A percentile compares a stretch with the other conserved stretches of the same genome.
These are phyloP conservation scores for Laticauda colubrina DNA, from an alignment of 2,113 vertebrate species.

Conservation along the genomic window DNA sequence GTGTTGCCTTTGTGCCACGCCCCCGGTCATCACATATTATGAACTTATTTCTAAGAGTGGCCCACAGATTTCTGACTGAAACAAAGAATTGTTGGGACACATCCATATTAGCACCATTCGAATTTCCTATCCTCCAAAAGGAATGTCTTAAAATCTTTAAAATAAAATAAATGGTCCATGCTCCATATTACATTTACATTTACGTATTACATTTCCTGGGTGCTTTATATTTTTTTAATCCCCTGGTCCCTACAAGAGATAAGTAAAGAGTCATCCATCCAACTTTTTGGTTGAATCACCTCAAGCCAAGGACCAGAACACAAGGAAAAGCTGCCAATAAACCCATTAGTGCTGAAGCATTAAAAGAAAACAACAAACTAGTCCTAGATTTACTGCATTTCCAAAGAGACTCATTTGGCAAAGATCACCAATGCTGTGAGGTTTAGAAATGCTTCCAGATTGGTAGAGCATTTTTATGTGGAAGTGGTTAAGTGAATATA, in stretches of 20 bases:
- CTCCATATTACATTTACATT: not conserved
- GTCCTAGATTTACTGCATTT: not conserved
- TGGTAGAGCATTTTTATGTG: not conserved
- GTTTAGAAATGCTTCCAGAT: not conserved
- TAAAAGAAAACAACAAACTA: not conserved
- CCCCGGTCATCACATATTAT: too few relatives aligned
- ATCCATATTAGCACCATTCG: not conserved
- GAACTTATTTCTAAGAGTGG: not conserved
- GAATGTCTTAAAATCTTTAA: not conserved
- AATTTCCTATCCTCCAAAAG: not conserved
- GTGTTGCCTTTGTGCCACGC: too few relatives aligned
- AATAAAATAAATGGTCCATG: not conserved
- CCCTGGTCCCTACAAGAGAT: not conserved
- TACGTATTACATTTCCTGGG: not conserved
- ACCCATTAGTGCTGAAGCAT: not conserved
- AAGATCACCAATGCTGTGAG: not conserved
- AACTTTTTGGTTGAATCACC: not conserved
- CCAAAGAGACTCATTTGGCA: not conserved
- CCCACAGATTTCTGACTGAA: not conserved
- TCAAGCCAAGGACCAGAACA: not conserved
- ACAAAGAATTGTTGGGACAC: not conserved
- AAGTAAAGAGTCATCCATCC: not conserved
- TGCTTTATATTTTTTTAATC: not conserved
- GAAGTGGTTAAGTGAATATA: not conserved
- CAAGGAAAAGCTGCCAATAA: not conserved